Percentiles rank a stretch among this genome's conserved stretches.
Conservation (phyloP, 1,140 invertebrate genomes). For the Papilio xuthus region DNA sequence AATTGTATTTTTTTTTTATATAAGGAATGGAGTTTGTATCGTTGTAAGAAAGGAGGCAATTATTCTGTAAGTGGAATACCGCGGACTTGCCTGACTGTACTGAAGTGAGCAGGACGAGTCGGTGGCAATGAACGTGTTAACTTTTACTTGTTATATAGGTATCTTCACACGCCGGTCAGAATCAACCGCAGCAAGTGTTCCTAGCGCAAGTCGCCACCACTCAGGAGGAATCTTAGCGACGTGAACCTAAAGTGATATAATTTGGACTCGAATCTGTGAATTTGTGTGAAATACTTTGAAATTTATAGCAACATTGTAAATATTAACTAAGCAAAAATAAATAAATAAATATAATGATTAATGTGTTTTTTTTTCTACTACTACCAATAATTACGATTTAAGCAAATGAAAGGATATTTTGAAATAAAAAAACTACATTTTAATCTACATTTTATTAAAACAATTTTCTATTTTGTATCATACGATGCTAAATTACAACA, state of each 20-base stretch:
- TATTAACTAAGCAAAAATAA: constrained; percentile 8
- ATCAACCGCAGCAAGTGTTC: constrained; percentile 73
- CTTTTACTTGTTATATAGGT: constrained; percentile 60
- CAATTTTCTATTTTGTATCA: constrained; percentile 79
- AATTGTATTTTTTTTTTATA: too few species aligned
- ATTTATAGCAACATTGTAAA: constrained; percentile 3
- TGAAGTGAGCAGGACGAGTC: too few species aligned
- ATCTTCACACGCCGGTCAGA: constrained; percentile 61
- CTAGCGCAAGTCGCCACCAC: constrained; percentile 63
- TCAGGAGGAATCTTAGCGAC: constrained; percentile 67
- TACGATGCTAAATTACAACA: constrained; percentile 75
- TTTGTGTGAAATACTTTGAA: constrained; percentile 12
- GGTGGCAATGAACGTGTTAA: too few species aligned
- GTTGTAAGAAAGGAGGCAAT: too few species aligned
- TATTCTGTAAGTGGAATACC: too few species aligned
- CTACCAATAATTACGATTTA: too few species aligned
- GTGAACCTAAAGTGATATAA: background rate
- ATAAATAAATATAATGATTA: background rate
- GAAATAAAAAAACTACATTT: constrained; percentile 19
- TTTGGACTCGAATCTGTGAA: background rate
- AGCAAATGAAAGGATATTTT: background rate
- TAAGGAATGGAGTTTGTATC: too few species aligned
- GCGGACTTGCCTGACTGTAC: too few species aligned
- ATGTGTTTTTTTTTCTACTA: background rate
- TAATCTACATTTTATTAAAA: constrained; percentile 63